Evolutionary conservation across 2,888 invertebrate genomes (phyloP).

Genomic region (Dioctria rufipes): DNA sequence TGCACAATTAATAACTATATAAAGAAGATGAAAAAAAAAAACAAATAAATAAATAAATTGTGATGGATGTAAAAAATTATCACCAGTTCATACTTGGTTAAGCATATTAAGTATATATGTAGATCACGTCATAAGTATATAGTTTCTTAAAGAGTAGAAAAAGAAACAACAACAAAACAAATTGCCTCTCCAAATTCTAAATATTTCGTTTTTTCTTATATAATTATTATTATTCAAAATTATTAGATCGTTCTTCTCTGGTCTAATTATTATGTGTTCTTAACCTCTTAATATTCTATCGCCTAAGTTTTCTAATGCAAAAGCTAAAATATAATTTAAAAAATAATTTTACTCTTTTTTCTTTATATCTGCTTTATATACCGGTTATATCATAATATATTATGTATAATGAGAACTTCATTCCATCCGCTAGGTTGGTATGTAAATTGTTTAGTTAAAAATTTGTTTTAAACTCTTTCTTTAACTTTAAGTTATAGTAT

Average conservation of each 20-base stretch:
- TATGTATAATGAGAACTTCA: conserved; percentile 40
- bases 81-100: not conserved
- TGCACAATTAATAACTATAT: not conserved
- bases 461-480: conserved; percentile 41
- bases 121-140: not conserved
- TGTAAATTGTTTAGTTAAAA: conserved; percentile 50
- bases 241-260: not conserved
- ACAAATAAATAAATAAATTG: conserved; percentile 18
- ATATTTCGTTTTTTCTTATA: conserved; percentile 4
- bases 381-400: not conserved
- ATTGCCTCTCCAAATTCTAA: conserved; percentile 1
- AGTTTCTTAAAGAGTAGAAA: conserved; percentile 15
- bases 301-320: conserved; percentile 53
- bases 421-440: conserved; percentile 1
- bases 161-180: not conserved
- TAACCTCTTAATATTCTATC: conserved; percentile 43
- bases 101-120: not conserved
- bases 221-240: not conserved
- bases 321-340: conserved; percentile 56
- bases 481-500: not conserved
- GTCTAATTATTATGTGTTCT: conserved; percentile 7
- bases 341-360: conserved; percentile 53
- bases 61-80: conserved; percentile 31
- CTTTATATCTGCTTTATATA: conserved; percentile 31
- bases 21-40: not conserved